A percentile compares a stretch with the other conserved stretches of the same genome.
Evolutionary conservation across 2,113 vertebrate species (phyloP).

Genomic region (Theropithecus gelada): DNA sequence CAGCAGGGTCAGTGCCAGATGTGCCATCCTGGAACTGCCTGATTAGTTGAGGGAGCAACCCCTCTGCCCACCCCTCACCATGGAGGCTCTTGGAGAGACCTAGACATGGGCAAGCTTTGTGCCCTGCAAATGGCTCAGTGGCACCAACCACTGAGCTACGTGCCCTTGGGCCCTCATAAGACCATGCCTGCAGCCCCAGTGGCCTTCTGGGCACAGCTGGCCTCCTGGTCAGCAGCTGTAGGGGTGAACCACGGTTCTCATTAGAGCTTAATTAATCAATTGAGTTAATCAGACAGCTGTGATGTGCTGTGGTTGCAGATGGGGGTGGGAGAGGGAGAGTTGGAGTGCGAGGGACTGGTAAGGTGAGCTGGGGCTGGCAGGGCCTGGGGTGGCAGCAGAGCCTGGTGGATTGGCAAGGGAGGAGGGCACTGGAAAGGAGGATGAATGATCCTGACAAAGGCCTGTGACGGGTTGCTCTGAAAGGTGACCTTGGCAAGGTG

Average conservation of each 20-base stretch:
- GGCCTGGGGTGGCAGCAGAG: background rate
- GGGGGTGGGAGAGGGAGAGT: background rate
- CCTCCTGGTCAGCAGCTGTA: constrained; percentile 74
- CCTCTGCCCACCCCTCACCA: background rate
- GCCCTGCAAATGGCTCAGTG: background rate
- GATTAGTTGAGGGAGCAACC: background rate
- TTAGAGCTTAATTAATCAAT: constrained; percentile 82
- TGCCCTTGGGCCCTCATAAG: background rate
- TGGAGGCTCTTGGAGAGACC: background rate
- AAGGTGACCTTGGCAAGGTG: constrained; percentile 6
- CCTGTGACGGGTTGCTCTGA: background rate
- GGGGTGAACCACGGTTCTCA: constrained; percentile 73
- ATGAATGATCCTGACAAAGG: background rate
- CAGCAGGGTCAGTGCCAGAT: background rate
- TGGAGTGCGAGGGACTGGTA: background rate
- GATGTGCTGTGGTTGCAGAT: constrained; percentile 76
- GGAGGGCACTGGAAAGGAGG: background rate
- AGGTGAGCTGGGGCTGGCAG: background rate
- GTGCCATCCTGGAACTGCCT: background rate
- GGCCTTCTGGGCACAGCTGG: constrained; percentile 53
- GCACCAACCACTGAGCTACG: background rate
- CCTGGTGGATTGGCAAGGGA: background rate
- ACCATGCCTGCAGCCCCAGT: background rate
- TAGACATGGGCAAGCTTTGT: background rate
- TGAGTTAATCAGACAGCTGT: constrained; percentile 80